Evolutionary conservation across 1,140 invertebrate genomes (phyloP).

Genomic region (Glossosoma conforme): DNA sequence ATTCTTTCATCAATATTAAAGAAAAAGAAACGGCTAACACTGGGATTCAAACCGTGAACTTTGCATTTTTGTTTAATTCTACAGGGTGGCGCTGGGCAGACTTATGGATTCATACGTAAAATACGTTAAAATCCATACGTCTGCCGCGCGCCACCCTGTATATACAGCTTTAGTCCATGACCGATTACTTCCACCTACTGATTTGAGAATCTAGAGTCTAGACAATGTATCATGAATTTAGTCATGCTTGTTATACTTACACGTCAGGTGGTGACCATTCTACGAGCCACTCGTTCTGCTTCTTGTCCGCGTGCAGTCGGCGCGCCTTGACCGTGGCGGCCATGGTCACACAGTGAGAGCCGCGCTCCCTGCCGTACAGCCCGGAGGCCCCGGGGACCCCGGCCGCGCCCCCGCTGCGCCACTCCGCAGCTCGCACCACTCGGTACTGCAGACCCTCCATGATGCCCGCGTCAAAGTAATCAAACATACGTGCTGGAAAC

Average conservation of each 20-base stretch:
- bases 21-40: too few species aligned
- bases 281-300: slow-evolving; percentile 55
- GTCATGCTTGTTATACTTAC: slow-evolving; percentile 62
- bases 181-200: too few species aligned
- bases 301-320: slow-evolving; percentile 55
- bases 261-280: slow-evolving; percentile 65
- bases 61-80: too few species aligned
- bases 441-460: slow-evolving; percentile 81
- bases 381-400: slow-evolving; percentile 44
- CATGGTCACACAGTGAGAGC: slow-evolving; percentile 48
- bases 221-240: too few species aligned
- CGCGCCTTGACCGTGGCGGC: slow-evolving; percentile 62
- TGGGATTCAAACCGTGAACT: too few species aligned
- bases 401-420: slow-evolving; percentile 38
- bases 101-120: too few species aligned
- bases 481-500: slow-evolving; percentile 69
- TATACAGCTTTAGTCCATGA: too few species aligned
- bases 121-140: too few species aligned
- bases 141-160: too few species aligned
- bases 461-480: slow-evolving; percentile 81
- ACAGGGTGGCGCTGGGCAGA: too few species aligned
- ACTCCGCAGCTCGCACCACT: slow-evolving; percentile 58
- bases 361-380: slow-evolving; percentile 32
- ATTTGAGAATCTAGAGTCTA: too few species aligned
- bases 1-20: too few species aligned